Evolutionary conservation across 1,140 invertebrate species (phyloP).

Genomic region (Penaeus chinensis): DNA sequence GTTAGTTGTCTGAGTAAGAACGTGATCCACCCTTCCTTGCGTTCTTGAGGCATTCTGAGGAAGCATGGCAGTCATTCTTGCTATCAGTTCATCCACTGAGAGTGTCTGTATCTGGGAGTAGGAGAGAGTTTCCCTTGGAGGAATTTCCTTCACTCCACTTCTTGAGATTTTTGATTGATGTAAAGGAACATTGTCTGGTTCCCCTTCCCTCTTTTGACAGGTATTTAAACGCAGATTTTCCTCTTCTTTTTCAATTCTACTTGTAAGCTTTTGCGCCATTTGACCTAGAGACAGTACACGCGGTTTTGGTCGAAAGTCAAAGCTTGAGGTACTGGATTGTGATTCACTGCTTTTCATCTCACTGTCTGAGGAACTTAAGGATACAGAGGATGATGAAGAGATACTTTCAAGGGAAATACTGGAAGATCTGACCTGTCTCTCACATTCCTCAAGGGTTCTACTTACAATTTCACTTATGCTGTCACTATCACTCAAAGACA

Average conservation of each 20-base stretch:
- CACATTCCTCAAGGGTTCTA: slow-evolving; percentile 54
- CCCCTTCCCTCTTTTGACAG: too few species aligned
- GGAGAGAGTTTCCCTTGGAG: not conserved
- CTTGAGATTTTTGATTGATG: too few species aligned
- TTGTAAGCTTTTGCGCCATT: slow-evolving; percentile 42
- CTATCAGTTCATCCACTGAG: slow-evolving; percentile 47
- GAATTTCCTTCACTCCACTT: not conserved
- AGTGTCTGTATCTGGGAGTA: slow-evolving; percentile 34
- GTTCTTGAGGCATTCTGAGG: slow-evolving; percentile 1
- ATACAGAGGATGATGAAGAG: slow-evolving; percentile 24
- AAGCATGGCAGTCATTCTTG: slow-evolving; percentile 50
- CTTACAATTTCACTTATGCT: slow-evolving; percentile 46
- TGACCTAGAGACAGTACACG: slow-evolving; percentile 26
- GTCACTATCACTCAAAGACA: slow-evolving; percentile 33
- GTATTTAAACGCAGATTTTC: too few species aligned
- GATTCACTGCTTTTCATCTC: slow-evolving; percentile 36
- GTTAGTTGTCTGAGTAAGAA: too few species aligned
- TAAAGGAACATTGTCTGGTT: too few species aligned
- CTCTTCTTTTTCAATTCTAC: not conserved
- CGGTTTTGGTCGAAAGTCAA: slow-evolving; percentile 31
- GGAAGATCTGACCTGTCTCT: slow-evolving; percentile 40
- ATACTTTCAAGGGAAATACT: slow-evolving; percentile 40
- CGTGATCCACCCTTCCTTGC: slow-evolving; percentile 6
- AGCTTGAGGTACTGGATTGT: slow-evolving; percentile 8
- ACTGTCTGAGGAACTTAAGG: slow-evolving; percentile 16